These are phyloP conservation scores for Lasius platythorax DNA, from an alignment of 2,888 invertebrate species.

Conservation along the genomic window DNA sequence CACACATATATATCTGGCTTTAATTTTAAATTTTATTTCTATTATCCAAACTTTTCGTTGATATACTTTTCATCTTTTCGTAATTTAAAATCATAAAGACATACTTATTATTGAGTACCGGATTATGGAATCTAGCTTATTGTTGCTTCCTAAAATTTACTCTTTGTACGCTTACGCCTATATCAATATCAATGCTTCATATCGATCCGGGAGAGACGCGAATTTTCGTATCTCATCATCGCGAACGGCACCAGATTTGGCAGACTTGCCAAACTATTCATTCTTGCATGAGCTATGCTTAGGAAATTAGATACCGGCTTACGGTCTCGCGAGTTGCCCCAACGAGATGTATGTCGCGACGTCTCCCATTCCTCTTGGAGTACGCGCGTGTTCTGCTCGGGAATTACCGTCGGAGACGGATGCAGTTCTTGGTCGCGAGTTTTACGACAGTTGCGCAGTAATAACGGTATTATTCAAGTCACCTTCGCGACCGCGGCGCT, in stretches of 20 bases:
- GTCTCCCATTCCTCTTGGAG: slow-evolving; percentile 71
- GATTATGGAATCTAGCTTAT: neutral
- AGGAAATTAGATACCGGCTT: slow-evolving; percentile 72
- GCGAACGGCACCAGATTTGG: slow-evolving; percentile 11
- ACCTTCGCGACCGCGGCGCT: slow-evolving; percentile 59
- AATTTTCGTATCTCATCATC: neutral
- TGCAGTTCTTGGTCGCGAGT: slow-evolving; percentile 61
- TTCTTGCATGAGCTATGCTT: slow-evolving; percentile 49
- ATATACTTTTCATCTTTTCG: neutral
- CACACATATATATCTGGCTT: neutral
- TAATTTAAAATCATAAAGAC: neutral
- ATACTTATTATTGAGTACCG: too few relatives aligned
- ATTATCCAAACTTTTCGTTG: neutral
- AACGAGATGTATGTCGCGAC: slow-evolving; percentile 57
- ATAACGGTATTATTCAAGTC: slow-evolving; percentile 73
- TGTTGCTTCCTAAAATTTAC: neutral
- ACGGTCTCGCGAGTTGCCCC: slow-evolving; percentile 59
- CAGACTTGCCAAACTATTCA: slow-evolving; percentile 50
- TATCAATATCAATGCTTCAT: neutral
- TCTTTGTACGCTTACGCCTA: neutral
- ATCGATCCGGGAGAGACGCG: neutral
- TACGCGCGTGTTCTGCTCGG: slow-evolving; percentile 65
- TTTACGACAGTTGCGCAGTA: slow-evolving; percentile 78
- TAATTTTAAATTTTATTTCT: slow-evolving; percentile 25
- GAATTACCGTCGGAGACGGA: slow-evolving; percentile 75